Conservation (phyloP, 2,797 vertebrate genomes). For the Darevskia nairensis region DNA sequence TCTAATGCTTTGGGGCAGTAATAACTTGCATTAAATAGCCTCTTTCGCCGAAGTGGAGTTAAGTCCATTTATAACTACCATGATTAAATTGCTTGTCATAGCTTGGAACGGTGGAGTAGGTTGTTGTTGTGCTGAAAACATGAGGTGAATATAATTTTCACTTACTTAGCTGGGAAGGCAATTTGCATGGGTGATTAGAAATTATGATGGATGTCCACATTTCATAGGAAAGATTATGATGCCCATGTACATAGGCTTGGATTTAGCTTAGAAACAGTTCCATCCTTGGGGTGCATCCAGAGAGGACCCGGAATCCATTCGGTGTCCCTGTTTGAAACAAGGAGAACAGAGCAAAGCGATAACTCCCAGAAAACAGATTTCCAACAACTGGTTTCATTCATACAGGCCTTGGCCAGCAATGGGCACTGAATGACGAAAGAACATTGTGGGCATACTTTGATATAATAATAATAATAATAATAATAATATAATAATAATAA, state of each 20-base stretch:
- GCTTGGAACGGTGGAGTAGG: not conserved
- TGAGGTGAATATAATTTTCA: not conserved
- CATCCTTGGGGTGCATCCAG: not conserved
- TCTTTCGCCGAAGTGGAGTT: constrained; percentile 24
- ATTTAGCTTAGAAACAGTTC: not conserved
- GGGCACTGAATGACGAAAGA: not conserved
- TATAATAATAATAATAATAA: no score
- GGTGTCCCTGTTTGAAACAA: not conserved
- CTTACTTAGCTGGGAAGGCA: constrained; percentile 5
- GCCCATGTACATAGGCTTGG: not conserved
- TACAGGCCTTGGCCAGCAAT: not conserved
- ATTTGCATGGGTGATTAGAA: constrained; percentile 6
- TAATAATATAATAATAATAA: no score
- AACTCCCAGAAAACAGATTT: not conserved
- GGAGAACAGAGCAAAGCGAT: not conserved
- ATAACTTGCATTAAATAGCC: constrained; percentile 51
- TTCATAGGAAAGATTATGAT: not conserved
- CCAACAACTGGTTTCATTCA: not conserved
- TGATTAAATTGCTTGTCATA: constrained; percentile 37
- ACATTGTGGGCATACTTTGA: not conserved
- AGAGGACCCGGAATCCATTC: not conserved
- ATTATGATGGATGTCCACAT: not conserved
- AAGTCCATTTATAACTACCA: constrained; percentile 53
- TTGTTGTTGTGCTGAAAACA: not conserved
- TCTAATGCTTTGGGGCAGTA: constrained; percentile 38